phyloP scores from a whole-genome alignment of 2,888 invertebrate genomes.

The Ecdyonurus torrentis region DNA sequence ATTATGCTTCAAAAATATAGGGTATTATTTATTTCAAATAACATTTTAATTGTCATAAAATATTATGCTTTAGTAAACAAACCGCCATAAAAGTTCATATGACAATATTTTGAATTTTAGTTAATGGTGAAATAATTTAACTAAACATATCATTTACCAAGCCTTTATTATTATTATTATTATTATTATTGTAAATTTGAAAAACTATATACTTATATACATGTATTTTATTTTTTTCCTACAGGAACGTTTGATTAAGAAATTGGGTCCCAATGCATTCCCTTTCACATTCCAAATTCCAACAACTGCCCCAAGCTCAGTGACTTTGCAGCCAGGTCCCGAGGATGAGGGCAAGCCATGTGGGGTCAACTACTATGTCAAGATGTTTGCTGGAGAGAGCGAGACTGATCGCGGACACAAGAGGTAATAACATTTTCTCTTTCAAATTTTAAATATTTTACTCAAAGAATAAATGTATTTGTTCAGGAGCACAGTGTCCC shows the following conservation, averaged over 20 bases:
- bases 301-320: slow-evolving; percentile 74
- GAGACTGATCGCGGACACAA: slow-evolving; percentile 66
- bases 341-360: slow-evolving; percentile 82
- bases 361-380: slow-evolving; percentile 82
- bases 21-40: too few relatives aligned
- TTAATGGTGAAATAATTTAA: too few relatives aligned
- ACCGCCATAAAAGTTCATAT: too few relatives aligned
- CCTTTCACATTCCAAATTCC: slow-evolving; percentile 75
- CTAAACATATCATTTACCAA: too few relatives aligned
- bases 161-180: too few relatives aligned
- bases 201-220: not conserved
- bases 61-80: too few relatives aligned
- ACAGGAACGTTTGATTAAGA: slow-evolving; percentile 70
- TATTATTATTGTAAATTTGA: not conserved
- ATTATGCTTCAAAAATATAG: too few relatives aligned
- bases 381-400: slow-evolving; percentile 67
- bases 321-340: slow-evolving; percentile 72
- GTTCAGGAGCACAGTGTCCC: slow-evolving; percentile 65
- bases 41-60: too few relatives aligned
- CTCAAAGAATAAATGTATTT: slow-evolving; percentile 15
- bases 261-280: slow-evolving; percentile 67
- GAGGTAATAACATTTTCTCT: slow-evolving; percentile 31
- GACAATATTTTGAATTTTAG: too few relatives aligned
- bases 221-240: slow-evolving; percentile 14
- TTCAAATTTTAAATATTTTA: not conserved